phyloP scores from a whole-genome alignment of 2,888 invertebrate species.

The Macrophya alboannulata region DNA sequence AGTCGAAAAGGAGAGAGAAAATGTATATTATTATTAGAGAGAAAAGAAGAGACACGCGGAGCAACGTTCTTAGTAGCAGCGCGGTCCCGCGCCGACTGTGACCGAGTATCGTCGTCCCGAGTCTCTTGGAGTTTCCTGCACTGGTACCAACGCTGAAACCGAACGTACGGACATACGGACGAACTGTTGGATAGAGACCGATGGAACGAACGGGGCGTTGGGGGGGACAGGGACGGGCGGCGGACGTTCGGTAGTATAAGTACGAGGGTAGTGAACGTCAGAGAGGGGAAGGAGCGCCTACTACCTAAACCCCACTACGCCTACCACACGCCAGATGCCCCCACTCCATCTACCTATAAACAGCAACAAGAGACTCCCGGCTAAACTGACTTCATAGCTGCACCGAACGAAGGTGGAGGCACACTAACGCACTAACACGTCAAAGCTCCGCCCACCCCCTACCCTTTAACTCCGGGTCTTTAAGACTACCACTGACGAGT shows the following conservation, averaged over 20 bases:
- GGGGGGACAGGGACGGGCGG: not conserved
- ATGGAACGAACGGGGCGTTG: too few relatives aligned
- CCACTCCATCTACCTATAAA: slow-evolving; percentile 9
- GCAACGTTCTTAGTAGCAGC: slow-evolving; percentile 74
- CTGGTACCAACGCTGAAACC: not conserved
- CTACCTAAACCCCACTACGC: slow-evolving; percentile 30
- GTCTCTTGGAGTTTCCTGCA: slow-evolving; percentile 54
- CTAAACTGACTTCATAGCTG: slow-evolving; percentile 19
- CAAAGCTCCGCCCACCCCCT: slow-evolving; percentile 49
- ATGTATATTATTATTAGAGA: slow-evolving; percentile 1
- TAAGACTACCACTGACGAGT: not conserved
- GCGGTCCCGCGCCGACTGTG: slow-evolving; percentile 79
- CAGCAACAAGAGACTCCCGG: slow-evolving; percentile 10
- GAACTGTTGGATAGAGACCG: not conserved
- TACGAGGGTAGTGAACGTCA: slow-evolving; percentile 8
- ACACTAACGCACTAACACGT: slow-evolving; percentile 37
- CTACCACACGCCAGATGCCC: not conserved
- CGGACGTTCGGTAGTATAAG: not conserved
- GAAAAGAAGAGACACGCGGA: slow-evolving; percentile 52
- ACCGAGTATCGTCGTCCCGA: slow-evolving; percentile 61
- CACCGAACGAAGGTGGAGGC: slow-evolving; percentile 14
- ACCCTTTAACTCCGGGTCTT: slow-evolving; percentile 34
- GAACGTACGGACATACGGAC: not conserved
- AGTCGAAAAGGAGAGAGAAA: slow-evolving; percentile 7
- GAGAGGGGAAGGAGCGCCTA: slow-evolving; percentile 40